Conservation (phyloP, 2,113 vertebrate genomes). For the Mesembrinibis cayennensis region DNA sequence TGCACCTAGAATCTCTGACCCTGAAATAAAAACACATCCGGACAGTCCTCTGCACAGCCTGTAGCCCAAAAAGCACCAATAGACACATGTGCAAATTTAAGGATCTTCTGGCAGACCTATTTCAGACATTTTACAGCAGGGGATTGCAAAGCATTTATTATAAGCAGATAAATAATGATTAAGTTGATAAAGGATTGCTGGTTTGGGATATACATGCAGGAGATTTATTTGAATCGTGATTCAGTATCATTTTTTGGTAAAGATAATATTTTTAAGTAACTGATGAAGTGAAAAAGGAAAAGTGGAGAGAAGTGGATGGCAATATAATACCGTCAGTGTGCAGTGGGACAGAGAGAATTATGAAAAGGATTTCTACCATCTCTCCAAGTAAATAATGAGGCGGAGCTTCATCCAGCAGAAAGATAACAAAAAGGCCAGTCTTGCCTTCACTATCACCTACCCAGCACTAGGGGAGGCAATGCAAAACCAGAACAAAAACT, state of each 20-base stretch:
- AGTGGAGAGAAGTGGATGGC: background rate
- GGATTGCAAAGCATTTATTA: background rate
- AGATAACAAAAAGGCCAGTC: background rate
- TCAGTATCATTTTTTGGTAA: background rate
- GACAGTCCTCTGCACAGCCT: background rate
- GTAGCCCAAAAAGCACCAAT: background rate
- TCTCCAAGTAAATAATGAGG: background rate
- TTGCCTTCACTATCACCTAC: background rate
- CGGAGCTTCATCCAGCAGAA: background rate
- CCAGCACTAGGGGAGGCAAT: background rate
- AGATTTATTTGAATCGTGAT: background rate
- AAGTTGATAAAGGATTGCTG: background rate
- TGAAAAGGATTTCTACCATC: background rate
- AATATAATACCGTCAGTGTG: background rate
- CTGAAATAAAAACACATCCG: background rate
- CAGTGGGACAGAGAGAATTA: background rate
- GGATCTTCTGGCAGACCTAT: background rate
- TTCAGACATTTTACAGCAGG: background rate
- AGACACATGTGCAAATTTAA: accelerated
- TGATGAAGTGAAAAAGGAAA: background rate
- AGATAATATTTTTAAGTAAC: background rate
- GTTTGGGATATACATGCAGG: background rate
- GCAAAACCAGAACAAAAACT: background rate
- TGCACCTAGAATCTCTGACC: background rate
- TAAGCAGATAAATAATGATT: background rate